Evolutionary conservation across 2,888 invertebrate genomes (phyloP).

Genomic region (Drosophila macrothrix): DNA sequence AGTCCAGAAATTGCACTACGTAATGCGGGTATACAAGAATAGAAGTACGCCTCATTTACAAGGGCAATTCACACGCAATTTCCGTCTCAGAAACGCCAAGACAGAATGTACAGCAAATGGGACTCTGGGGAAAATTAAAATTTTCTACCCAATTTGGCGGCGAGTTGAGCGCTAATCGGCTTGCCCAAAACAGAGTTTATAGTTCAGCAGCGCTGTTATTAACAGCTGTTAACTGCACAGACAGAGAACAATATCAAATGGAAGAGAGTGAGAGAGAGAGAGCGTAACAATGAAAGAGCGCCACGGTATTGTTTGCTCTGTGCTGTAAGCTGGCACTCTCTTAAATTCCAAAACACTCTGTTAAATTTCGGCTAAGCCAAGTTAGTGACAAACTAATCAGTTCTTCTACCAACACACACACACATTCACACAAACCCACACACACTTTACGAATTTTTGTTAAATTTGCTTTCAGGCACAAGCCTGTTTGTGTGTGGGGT

Average conservation of each 20-base stretch:
- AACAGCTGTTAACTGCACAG: constrained; percentile 29
- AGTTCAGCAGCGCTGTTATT: constrained; percentile 16
- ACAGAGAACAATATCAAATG: neutral
- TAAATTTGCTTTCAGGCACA: constrained; percentile 4
- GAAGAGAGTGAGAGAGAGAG: constrained; percentile 10
- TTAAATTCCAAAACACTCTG: constrained; percentile 12
- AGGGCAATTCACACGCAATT: constrained; percentile 48
- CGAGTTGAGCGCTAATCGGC: constrained; percentile 16
- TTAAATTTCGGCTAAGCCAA: constrained; percentile 6
- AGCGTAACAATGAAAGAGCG: constrained; percentile 12
- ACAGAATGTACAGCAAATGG: constrained; percentile 47
- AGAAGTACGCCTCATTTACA: constrained; percentile 9
- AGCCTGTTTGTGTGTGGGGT: neutral
- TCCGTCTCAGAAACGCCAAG: constrained; percentile 22
- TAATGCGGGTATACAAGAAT: neutral
- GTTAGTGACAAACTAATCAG: constrained; percentile 8
- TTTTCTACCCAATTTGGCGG: constrained; percentile 70
- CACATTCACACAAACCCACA: neutral
- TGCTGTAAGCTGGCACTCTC: constrained; percentile 16
- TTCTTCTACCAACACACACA: constrained; percentile 4
- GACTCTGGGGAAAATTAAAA: constrained; percentile 72
- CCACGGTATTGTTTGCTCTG: neutral
- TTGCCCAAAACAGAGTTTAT: neutral
- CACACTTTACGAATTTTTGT: constrained; percentile 3
- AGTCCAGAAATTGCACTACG: constrained; percentile 15